Percentiles rank a stretch among this genome's conserved stretches.
phyloP scores from a whole-genome alignment of 2,113 vertebrate species.

The Passer domesticus region DNA sequence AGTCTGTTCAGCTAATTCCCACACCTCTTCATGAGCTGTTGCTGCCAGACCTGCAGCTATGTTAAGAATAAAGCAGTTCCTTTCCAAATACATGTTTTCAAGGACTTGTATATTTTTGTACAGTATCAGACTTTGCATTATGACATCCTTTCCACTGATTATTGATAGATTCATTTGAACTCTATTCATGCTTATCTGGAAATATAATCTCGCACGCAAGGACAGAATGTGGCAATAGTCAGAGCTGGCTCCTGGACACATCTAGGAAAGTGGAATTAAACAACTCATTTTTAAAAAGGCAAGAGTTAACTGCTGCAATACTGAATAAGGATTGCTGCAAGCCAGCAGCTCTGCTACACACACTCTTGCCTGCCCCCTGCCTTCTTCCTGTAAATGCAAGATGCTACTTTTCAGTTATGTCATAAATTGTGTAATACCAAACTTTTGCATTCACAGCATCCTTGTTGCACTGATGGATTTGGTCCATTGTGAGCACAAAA shows the following conservation, averaged over 20 bases:
- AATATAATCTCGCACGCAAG: neutral
- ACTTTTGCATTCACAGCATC: neutral
- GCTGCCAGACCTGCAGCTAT: slow-evolving; percentile 21
- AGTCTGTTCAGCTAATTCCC: slow-evolving; percentile 24
- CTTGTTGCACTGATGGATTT: neutral
- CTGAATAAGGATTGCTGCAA: neutral
- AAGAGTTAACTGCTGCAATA: neutral
- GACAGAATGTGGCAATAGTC: neutral
- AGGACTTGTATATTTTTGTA: slow-evolving; percentile 15
- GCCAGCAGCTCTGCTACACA: neutral
- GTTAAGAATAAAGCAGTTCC: slow-evolving; percentile 46
- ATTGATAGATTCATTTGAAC: slow-evolving; percentile 19
- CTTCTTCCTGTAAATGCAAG: neutral
- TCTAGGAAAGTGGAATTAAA: neutral
- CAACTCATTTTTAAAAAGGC: neutral
- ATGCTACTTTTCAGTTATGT: neutral
- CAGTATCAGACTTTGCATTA: neutral
- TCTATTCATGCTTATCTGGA: slow-evolving; percentile 1
- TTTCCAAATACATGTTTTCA: slow-evolving; percentile 24
- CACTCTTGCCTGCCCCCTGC: neutral
- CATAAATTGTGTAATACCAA: neutral
- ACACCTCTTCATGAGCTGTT: neutral
- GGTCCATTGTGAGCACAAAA: neutral
- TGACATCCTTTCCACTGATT: slow-evolving; percentile 31
- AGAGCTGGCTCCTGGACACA: neutral